phyloP scores from a whole-genome alignment of 2,113 vertebrate genomes.

The Excalfactoria chinensis region DNA sequence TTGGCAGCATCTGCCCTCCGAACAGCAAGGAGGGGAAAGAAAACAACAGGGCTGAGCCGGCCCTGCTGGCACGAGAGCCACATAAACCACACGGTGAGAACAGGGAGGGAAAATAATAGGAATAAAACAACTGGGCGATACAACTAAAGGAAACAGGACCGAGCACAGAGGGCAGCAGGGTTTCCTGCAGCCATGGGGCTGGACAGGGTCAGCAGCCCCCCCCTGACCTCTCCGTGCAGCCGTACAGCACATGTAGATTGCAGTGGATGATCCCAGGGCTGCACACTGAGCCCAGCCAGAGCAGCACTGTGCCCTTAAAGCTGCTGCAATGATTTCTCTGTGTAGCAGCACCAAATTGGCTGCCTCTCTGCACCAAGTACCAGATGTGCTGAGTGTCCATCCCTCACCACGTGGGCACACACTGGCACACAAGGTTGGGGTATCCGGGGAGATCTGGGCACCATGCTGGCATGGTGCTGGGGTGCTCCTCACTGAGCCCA shows the following conservation, averaged over 20 bases:
- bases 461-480: accelerated
- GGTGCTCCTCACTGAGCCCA: accelerated
- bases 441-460: neutral
- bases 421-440: neutral
- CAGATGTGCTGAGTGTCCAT: accelerated
- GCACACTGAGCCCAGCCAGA: neutral
- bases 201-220: neutral
- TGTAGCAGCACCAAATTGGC: accelerated
- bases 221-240: neutral
- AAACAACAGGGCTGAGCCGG: neutral
- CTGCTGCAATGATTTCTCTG: accelerated
- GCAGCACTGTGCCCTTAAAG: neutral
- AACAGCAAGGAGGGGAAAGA: slow-evolving; percentile 11
- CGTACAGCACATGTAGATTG: accelerated
- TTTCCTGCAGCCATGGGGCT: neutral
- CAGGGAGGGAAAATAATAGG: neutral
- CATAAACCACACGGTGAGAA: neutral
- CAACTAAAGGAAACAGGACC: neutral
- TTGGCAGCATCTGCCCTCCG: slow-evolving; percentile 42
- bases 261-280: accelerated
- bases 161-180: neutral
- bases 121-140: neutral
- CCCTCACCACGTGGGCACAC: accelerated
- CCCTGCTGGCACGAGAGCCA: neutral
- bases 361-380: neutral